These are phyloP conservation scores for Drosophila melanogaster DNA, from an alignment of 1,140 invertebrate genomes.

Conservation along the genomic window Release_6_plus_ISO1_MT NT_033779.5:20300001-20300500, in stretches of 20 bases:
- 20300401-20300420: no score
- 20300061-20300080: constrained; percentile 6
- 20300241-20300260: constrained; percentile 4
- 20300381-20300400: no score
- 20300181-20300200: constrained; percentile 38
- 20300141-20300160: constrained; percentile 41
- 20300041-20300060: neutral
- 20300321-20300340: neutral
- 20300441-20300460: constrained; percentile 7
- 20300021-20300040: constrained; percentile 19
- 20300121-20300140: constrained; percentile 46
- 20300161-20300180: constrained; percentile 39
- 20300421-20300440: neutral
- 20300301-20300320: neutral
- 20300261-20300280: neutral
- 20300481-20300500: constrained; percentile 49
- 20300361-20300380: no score
- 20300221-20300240: constrained; percentile 3
- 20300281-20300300: neutral
- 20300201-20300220: constrained; percentile 4
- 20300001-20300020: constrained; percentile 39
- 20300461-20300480: constrained; percentile 38
- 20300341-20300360: neutral
- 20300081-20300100: neutral
- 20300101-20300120: constrained; percentile 25